Evolutionary conservation across 2,888 invertebrate genomes (phyloP), one percentile per base, ranked within the genome.

Genomic region (Pristionchus arcanus): DNA sequence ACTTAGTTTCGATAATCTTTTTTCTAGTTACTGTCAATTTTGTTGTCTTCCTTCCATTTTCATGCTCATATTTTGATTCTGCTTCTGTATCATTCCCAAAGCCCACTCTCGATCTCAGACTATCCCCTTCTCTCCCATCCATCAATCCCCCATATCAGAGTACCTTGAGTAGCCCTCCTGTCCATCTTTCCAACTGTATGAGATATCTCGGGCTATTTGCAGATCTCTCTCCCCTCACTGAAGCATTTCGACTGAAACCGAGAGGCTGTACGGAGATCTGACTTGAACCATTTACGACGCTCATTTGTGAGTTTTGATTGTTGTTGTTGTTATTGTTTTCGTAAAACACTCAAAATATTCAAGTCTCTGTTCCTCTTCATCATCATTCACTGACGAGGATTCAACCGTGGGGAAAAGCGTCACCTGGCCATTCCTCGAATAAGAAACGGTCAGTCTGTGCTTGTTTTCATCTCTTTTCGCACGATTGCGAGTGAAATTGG

Each of bases 311-410:
- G 74, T 37, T 34, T 15, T 31, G 0, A 31, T 71, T 4, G 16
- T 31, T 31, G 31, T 71, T 77, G 31, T 42, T 31, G 11, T 25
- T 77, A 31, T 42, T 21, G 42, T 25, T 74, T 16, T 25, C 13
- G 25, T 66, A 34, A 71, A 13, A 34, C 63, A 63, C 7, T n/a
- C 31, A 42, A 25, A 25, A 0, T 5, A 77, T 81, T 49, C 11
- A n/a, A 81, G 81, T 81, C 42, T 49, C 81, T 28, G 42, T 13
- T 34, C 81, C 42, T 49, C 81, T 77, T 77, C 77, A 77, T 53
- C 42, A 42, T 49, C 49, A n/a, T 81, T 81, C 81, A 81, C 81
- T 81, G 81, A 81, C 81, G 81, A 81, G 81, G 49, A 81, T 42
- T 53, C 49, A 15, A 21, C 4, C 31, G 42, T 53, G 81, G 28